phyloP scores from a whole-genome alignment of 2,888 invertebrate species.

The Heliconius ethilla region DNA sequence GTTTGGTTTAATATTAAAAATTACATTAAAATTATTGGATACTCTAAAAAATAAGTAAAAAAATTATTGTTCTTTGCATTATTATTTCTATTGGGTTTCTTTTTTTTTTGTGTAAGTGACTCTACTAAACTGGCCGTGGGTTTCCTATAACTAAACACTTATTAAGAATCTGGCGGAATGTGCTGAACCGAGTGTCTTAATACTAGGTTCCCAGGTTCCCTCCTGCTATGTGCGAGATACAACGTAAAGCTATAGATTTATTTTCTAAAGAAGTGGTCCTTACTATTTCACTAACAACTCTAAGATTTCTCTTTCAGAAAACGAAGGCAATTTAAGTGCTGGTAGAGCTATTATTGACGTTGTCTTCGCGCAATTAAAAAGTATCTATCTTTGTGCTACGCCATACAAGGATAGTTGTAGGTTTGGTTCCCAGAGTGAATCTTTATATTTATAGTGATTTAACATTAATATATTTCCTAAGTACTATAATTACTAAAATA shows the following conservation, averaged over 20 bases:
- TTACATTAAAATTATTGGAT: background rate
- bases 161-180: too few species aligned
- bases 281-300: background rate
- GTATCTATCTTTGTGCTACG: background rate
- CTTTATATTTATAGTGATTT: too few species aligned
- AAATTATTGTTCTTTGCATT: background rate
- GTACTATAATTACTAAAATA: background rate
- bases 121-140: background rate
- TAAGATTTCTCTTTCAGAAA: background rate
- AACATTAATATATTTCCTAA: too few species aligned
- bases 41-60: background rate
- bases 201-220: too few species aligned
- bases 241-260: too few species aligned
- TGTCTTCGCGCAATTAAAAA: background rate
- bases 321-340: conserved; percentile 1
- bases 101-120: background rate
- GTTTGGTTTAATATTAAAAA: background rate
- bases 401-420: background rate
- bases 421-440: background rate
- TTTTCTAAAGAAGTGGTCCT: background rate
- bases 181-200: too few species aligned
- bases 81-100: background rate
- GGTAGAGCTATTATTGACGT: background rate
- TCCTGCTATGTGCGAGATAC: too few species aligned
- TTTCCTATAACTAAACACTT: too few species aligned